Percentiles rank a stretch among this genome's conserved stretches.
These are phyloP conservation scores for Tapera naevia DNA, from an alignment of 2,797 vertebrate genomes.

Conservation along the genomic window DNA sequence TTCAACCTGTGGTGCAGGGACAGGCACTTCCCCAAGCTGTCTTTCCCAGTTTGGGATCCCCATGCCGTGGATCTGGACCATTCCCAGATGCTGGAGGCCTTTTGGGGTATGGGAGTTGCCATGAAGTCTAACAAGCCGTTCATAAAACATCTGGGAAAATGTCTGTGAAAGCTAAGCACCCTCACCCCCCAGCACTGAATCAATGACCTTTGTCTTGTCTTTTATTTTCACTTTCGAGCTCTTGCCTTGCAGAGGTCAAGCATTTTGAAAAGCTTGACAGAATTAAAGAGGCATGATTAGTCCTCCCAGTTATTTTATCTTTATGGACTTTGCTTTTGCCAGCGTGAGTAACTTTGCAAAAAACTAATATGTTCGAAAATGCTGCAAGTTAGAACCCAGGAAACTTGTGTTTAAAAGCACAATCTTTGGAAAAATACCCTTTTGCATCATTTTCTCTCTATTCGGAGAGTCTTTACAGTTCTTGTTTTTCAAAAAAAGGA, in stretches of 20 bases:
- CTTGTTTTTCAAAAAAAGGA: slow-evolving; percentile 66
- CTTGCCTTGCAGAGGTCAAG: not conserved
- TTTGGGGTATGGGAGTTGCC: accelerated
- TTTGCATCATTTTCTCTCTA: not conserved
- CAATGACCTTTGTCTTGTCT: slow-evolving; percentile 40
- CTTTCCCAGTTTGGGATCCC: not conserved
- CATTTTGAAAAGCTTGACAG: not conserved
- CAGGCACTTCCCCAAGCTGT: not conserved
- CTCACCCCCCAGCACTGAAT: not conserved
- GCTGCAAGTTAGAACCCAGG: not conserved
- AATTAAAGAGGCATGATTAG: not conserved
- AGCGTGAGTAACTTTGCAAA: not conserved
- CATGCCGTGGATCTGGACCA: accelerated
- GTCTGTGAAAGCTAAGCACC: not conserved
- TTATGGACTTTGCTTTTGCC: not conserved
- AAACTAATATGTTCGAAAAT: not conserved
- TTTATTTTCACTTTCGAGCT: slow-evolving; percentile 56
- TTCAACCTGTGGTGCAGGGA: not conserved
- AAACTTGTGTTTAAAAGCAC: not conserved
- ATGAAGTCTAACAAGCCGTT: not conserved
- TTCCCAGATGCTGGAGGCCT: not conserved
- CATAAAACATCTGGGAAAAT: slow-evolving; percentile 8
- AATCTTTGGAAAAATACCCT: not conserved
- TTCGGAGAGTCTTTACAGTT: not conserved
- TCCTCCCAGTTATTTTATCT: not conserved